phyloP scores from a whole-genome alignment of 1,140 invertebrate genomes.

The Ruditapes philippinarum region DNA sequence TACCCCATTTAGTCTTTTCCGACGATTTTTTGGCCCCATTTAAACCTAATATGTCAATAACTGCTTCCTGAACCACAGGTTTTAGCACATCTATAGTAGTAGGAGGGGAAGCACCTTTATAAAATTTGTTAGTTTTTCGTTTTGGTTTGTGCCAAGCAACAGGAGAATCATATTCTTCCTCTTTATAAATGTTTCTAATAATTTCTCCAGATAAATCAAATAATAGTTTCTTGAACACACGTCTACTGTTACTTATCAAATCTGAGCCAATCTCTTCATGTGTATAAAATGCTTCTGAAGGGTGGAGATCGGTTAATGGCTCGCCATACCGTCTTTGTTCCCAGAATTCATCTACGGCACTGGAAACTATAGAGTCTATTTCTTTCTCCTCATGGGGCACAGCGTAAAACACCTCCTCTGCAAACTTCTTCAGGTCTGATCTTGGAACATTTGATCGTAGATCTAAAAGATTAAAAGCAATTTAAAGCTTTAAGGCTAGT shows the following conservation, averaged over 20 bases:
- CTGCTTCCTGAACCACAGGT: slow-evolving; percentile 79
- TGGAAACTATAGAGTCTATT: slow-evolving; percentile 75
- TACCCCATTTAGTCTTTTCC: slow-evolving; percentile 90
- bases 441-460: slow-evolving; percentile 43
- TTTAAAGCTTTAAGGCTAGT: too few relatives aligned
- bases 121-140: slow-evolving; percentile 78
- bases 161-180: slow-evolving; percentile 82
- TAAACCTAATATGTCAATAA: slow-evolving; percentile 88
- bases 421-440: slow-evolving; percentile 70
- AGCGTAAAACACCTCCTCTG: slow-evolving; percentile 79
- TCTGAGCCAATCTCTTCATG: slow-evolving; percentile 70
- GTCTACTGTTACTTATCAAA: slow-evolving; percentile 78
- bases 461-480: neutral
- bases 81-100: slow-evolving; percentile 78
- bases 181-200: slow-evolving; percentile 86
- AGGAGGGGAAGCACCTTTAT: slow-evolving; percentile 76
- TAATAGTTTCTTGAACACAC: slow-evolving; percentile 87
- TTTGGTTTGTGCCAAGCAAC: slow-evolving; percentile 88
- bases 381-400: slow-evolving; percentile 82
- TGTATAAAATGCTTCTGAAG: slow-evolving; percentile 77
- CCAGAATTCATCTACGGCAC: slow-evolving; percentile 83
- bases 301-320: slow-evolving; percentile 72
- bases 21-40: slow-evolving; percentile 88
- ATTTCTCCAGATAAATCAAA: slow-evolving; percentile 91
- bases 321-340: slow-evolving; percentile 79